These are phyloP conservation scores for Calcarius lapponicus DNA, from an alignment of 2,797 vertebrate genomes.

Conservation along the genomic window DNA sequence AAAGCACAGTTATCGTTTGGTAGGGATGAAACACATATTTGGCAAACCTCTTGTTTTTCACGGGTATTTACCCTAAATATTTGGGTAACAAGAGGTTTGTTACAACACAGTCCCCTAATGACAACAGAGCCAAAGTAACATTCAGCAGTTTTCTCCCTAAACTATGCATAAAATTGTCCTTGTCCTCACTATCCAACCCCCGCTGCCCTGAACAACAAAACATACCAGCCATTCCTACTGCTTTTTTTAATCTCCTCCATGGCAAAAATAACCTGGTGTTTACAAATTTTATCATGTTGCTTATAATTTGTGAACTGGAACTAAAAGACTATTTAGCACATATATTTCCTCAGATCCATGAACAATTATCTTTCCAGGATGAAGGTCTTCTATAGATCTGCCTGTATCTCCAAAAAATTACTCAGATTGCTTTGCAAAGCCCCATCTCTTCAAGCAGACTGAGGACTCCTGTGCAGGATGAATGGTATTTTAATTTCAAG, in stretches of 20 bases:
- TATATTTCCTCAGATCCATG: background rate
- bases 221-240: background rate
- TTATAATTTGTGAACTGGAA: background rate
- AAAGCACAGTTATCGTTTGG: background rate
- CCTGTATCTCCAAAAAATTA: background rate
- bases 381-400: background rate
- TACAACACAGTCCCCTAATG: rapidly evolving
- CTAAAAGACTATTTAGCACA: background rate
- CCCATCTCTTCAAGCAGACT: background rate
- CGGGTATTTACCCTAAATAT: background rate
- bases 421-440: background rate
- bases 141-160: background rate
- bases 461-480: rapidly evolving
- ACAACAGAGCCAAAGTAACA: background rate
- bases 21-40: background rate
- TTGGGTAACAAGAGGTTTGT: background rate
- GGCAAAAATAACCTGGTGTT: background rate
- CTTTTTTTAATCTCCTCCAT: background rate
- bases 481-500: conserved; percentile 39
- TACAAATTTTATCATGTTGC: background rate
- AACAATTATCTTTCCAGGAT: background rate
- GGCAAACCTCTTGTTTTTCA: background rate
- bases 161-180: background rate
- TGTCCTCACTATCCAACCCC: background rate
- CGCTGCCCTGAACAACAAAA: background rate